Conservation (phyloP, 1,140 invertebrate species). For the Tenebrio molitor region DNA sequence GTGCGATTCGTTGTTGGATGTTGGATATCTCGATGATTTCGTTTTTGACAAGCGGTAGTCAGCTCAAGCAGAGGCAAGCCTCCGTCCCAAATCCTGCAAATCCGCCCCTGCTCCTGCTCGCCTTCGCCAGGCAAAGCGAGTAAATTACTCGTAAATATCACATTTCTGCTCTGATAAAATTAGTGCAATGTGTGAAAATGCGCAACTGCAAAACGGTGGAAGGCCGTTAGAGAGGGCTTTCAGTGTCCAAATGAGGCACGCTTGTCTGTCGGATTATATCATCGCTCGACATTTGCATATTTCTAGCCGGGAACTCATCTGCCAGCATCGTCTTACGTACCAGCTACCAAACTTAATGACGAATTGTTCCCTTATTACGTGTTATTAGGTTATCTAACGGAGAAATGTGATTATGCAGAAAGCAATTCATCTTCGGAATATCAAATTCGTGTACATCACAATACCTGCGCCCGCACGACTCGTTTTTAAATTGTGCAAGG, state of each 20-base stretch:
- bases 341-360: slow-evolving; percentile 56
- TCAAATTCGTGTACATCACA: slow-evolving; percentile 11
- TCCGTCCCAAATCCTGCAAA: too few relatives aligned
- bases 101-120: neutral
- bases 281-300: slow-evolving; percentile 54
- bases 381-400: slow-evolving; percentile 54
- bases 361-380: slow-evolving; percentile 56
- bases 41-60: too few relatives aligned
- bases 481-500: slow-evolving; percentile 19
- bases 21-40: too few relatives aligned
- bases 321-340: slow-evolving; percentile 51
- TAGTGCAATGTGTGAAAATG: slow-evolving; percentile 52
- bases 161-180: slow-evolving; percentile 51
- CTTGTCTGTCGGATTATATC: slow-evolving; percentile 56
- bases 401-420: slow-evolving; percentile 52
- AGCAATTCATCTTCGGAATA: slow-evolving; percentile 51
- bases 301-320: slow-evolving; percentile 47
- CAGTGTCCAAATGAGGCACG: slow-evolving; percentile 56
- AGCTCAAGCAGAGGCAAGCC: too few relatives aligned
- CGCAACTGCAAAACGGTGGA: slow-evolving; percentile 34
- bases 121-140: slow-evolving; percentile 18
- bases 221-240: slow-evolving; percentile 32
- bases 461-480: slow-evolving; percentile 6
- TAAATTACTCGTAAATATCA: slow-evolving; percentile 53
- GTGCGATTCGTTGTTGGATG: too few relatives aligned